Percentiles rank a stretch among this genome's conserved stretches.
phyloP scores from a whole-genome alignment of 2,888 invertebrate genomes.

The Aphidius colemani region DNA sequence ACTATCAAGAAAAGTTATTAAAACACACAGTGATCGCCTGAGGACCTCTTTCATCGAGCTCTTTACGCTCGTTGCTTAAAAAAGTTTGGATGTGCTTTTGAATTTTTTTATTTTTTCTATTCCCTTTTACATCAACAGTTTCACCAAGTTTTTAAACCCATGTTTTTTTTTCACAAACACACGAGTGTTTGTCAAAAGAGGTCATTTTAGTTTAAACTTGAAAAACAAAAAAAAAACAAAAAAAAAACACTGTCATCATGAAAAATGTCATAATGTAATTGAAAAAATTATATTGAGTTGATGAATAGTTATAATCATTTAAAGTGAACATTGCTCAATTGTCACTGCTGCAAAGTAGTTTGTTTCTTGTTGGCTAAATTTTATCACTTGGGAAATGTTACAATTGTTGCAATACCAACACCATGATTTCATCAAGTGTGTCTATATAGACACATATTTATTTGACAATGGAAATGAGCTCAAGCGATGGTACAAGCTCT shows the following conservation, averaged over 20 bases:
- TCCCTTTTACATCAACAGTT: conserved; percentile 9
- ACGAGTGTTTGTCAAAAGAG: not conserved
- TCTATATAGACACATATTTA: no score
- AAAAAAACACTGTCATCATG: not conserved
- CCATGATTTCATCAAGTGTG: no score
- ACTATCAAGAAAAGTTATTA: conserved; percentile 19
- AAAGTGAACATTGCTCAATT: no score
- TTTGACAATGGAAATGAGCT: no score
- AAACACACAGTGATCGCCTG: conserved; percentile 13
- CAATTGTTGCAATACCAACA: no score
- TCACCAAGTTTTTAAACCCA: not conserved
- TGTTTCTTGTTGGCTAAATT: no score
- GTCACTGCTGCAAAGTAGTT: no score
- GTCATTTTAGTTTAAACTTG: not conserved
- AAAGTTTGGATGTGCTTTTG: conserved; percentile 22
- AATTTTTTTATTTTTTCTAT: conserved; percentile 12
- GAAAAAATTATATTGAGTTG: no score
- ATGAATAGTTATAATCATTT: no score
- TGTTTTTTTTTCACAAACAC: conserved; percentile 14
- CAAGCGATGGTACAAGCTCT: no score
- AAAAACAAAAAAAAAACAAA: not conserved
- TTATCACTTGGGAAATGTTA: no score
- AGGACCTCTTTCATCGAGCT: conserved; percentile 16
- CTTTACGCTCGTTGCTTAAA: conserved; percentile 12
- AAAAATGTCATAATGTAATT: no score